Base-by-base conservation (phyloP, 2,888 invertebrate species). In the Cataglyphis albicans region DNA sequence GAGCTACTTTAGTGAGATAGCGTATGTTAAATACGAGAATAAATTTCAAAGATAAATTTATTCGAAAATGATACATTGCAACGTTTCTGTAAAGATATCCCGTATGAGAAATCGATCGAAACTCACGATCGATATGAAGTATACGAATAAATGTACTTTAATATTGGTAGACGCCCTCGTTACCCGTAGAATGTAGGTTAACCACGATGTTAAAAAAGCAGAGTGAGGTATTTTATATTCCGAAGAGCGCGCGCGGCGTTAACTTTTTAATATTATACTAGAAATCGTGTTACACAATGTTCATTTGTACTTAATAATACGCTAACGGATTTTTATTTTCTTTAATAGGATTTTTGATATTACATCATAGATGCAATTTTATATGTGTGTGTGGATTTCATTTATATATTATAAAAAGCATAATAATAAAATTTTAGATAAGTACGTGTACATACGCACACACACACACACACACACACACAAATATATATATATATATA, bases 171-270 rank as follows among this genome's bases (percentile, higher is more conserved):
- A 70, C 78, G 72, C 44, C 59, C 76, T 76, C 76, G 76, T 76
- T 76, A 76, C 76, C 57, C 57, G 29, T 78, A 78, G 72, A 78
- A 78, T 78, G 70, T 78, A 78, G 78, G 78, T 78, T 78, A 78
- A 78, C 72, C 78, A 59, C 78, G 59, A 78, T 72, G 72, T 78
- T 72, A 72, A 78, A 52, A 52, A 78, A 78, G 70, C 41, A 59
- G 72, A 59, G 32, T 72, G 15, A 70, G 72, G 35, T 76, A 76
- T 76, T 76, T 76, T 76, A 76, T 78, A 78, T 72, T 72, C 78
- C 59, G 21, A 78, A 78, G 59, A 78, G 57, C 29, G n/a, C 7
- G n/a, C n/a, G 7, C n/a, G 6, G 41, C 18, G 70, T 41, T 70
- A 78, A 78, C 70, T 78, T 78, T 72, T 78, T 72, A 78, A 78